These are phyloP conservation scores for Bos indicus DNA, from an alignment of 2,113 vertebrate genomes.

Conservation along the genomic window DNA sequence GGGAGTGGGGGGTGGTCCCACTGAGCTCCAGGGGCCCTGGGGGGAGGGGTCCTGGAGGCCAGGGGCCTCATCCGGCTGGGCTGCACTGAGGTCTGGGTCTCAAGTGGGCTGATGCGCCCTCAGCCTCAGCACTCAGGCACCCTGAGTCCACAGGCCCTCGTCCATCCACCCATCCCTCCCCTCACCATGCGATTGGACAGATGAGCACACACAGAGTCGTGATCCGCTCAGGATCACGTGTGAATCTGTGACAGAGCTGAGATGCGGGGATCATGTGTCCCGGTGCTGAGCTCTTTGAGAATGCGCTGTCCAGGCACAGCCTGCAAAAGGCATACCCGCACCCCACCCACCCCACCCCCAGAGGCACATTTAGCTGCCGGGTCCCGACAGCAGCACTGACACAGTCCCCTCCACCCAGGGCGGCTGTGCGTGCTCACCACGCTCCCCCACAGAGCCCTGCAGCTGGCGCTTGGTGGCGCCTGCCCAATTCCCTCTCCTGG, in stretches of 20 bases:
- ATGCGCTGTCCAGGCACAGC: background rate
- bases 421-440: background rate
- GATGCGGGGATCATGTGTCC: background rate
- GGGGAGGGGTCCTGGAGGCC: background rate
- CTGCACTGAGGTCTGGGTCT: background rate
- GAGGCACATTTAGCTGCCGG: background rate
- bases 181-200: no score
- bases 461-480: background rate
- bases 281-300: background rate
- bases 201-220: accelerated
- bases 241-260: background rate
- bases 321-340: background rate
- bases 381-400: background rate
- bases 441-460: background rate
- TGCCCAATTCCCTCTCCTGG: background rate
- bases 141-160: accelerated
- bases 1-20: accelerated
- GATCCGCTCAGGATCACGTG: background rate
- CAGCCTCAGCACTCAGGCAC: background rate
- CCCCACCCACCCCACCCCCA: no score
- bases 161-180: background rate
- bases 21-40: background rate
- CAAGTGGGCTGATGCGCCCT: accelerated
- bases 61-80: accelerated
- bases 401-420: background rate